Evolutionary conservation across 2,113 vertebrate species (phyloP), one percentile per base, ranked within the genome.

Genomic region (Poeciliopsis turrubarensis): DNA sequence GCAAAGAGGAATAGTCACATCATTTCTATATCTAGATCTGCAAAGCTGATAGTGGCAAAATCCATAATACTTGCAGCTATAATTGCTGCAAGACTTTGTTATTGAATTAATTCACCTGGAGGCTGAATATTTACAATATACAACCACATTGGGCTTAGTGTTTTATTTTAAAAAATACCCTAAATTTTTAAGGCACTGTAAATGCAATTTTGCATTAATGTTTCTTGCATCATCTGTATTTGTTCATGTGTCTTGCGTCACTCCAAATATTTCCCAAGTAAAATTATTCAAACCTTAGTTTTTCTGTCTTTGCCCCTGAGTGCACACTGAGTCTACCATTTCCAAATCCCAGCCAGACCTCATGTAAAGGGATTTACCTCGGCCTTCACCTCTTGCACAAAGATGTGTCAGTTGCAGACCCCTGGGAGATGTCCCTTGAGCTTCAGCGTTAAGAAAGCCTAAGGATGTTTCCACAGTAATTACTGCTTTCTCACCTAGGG

Each of bases 401-500:
- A 85, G 73, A 65, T 17, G 44, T 68, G 63, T 41, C 25, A 10
- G 51, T 25, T 2, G 54, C 57, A 64, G 60, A 77, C 63, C 72
- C 27, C 31, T 0, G 19, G 68, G 70, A 78, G 74, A 80, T 3
- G 3, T 70, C 69, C 75, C 76, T 83, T 62, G 47, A 82, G 51
- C 67, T 68, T 13, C 26, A 41, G 30, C 75, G 77, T 77, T 75
- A 3, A 47, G 71, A 73, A 70, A 65, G 44, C 68, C 60, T 2
- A 0, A 34, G 71, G 78, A 34, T 82, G 68, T 73, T 91, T 84
- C 78, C 77, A 66, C 73, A 83, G 84, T 93, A 93, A 94, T 94
- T 92, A 90, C 83, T 83, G 70, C 78, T 71, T 75, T 89, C 57
- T 85, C 82, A 85, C 92, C 72, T 68, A 81, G 67, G 81, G 75